Evolutionary conservation across 2,888 invertebrate genomes (phyloP).

Genomic region (Lepidocyrtinus sp.): DNA sequence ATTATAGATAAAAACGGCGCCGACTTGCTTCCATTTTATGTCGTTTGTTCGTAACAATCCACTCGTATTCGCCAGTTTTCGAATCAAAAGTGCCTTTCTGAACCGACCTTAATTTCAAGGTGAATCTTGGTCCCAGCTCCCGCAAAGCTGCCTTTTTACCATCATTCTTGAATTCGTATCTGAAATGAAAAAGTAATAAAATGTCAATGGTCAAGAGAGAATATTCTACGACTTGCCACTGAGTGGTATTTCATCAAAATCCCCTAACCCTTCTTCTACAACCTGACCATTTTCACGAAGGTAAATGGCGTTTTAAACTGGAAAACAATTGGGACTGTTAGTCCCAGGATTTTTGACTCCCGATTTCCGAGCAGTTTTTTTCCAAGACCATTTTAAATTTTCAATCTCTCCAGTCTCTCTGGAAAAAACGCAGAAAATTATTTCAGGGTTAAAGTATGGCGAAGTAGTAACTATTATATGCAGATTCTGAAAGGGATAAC

Average conservation of each 20-base stretch:
- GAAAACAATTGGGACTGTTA: no score
- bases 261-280: no score
- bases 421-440: constrained; percentile 31
- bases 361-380: no score
- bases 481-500: background rate
- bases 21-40: constrained; percentile 96
- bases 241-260: no score
- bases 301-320: no score
- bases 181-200: constrained; percentile 71
- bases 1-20: constrained; percentile 89
- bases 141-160: constrained; percentile 80
- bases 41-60: constrained; percentile 91
- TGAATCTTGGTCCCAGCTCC: constrained; percentile 98
- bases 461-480: no score
- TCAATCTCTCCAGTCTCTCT: constrained; percentile 82
- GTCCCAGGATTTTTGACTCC: no score
- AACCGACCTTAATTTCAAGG: constrained; percentile 89
- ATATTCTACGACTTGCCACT: no score
- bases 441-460: background rate
- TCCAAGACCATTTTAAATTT: no score
- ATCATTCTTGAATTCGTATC: constrained; percentile 88
- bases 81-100: constrained; percentile 99
- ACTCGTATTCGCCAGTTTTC: constrained; percentile 96
- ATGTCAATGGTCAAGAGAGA: no score
- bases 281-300: no score